Evolutionary conservation across 1,140 invertebrate species (phyloP), one percentile per base, ranked within the genome.

Genomic region (Pinna nobilis): DNA sequence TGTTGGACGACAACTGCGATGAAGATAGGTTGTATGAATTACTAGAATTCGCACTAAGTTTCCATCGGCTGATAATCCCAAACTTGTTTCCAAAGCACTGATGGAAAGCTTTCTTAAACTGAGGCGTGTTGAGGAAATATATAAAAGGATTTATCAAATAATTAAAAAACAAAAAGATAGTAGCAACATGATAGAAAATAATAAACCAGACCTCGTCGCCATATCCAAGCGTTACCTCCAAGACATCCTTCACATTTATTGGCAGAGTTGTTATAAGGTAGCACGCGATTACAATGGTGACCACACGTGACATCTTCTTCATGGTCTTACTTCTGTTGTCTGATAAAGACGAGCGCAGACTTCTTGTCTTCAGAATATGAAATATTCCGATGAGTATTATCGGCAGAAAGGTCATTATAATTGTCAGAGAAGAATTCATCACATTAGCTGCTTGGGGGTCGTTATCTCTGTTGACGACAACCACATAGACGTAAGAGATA

Each of bases 221-320:
- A 44, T 44, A 44, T 44, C 39, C 39, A 44, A 44, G n/a, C n/a
- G 39, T 44, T 9, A 44, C 39, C n/a, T 44, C 39, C n/a, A 44
- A 11, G 39, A 44, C n/a, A 33, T 59, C 55, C n/a, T 59, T 30
- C 37, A 59, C 23, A 59, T 59, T 59, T n/a, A 59, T 59, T n/a
- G 55, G 55, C 23, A 59, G 30, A 7, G 55, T 59, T 15, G 55
- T 59, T 6, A 59, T 0, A 4, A 59, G 55, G 37, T 59, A 59
- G 4, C 30, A 33, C 55, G 37, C 18, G 18, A 59, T 33, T 13
- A 59, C 55, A 11, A 32, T 20, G 9, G 55, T 35, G 20, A 59
- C 55, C 3, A 59, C 28, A 9, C 37, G 33, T 20, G 55, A 59
- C 55, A 59, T 59, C 23, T 35, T 59, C 28, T 59, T 15, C 18